Evolutionary conservation across 2,113 vertebrate species (phyloP).

Genomic region (Ptilorrhoa leucosticta): DNA sequence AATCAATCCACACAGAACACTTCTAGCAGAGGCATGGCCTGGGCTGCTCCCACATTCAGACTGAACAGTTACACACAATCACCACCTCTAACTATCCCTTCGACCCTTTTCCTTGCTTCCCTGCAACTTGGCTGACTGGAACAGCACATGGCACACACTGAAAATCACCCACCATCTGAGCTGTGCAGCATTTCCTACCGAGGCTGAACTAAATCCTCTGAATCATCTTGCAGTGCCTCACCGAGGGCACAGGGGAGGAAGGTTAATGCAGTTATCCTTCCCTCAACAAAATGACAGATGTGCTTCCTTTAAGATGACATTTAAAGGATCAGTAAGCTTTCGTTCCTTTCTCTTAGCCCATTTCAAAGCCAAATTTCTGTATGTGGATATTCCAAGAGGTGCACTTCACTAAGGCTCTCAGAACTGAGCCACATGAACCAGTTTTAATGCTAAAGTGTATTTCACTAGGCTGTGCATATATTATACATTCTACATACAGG

Average conservation of each 20-base stretch:
- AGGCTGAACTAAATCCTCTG: neutral
- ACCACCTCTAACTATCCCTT: neutral
- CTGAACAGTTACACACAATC: neutral
- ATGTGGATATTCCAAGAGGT: neutral
- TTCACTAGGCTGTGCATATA: neutral
- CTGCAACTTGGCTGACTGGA: neutral
- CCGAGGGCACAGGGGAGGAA: neutral
- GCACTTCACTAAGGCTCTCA: neutral
- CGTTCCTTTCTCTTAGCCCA: neutral
- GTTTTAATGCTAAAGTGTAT: neutral
- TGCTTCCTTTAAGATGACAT: neutral
- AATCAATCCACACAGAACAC: neutral
- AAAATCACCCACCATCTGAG: neutral
- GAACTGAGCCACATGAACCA: neutral
- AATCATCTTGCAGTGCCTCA: neutral
- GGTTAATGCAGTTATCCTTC: neutral
- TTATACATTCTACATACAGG: neutral
- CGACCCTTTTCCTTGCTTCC: neutral
- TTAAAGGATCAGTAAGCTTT: neutral
- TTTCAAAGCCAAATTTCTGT: neutral
- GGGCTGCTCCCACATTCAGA: neutral
- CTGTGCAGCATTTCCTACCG: neutral
- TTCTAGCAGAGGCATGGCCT: neutral
- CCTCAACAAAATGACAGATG: neutral
- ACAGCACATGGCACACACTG: accelerated